Conservation (phyloP, 2,797 vertebrate genomes). For the Smutsia temminckii region DNA sequence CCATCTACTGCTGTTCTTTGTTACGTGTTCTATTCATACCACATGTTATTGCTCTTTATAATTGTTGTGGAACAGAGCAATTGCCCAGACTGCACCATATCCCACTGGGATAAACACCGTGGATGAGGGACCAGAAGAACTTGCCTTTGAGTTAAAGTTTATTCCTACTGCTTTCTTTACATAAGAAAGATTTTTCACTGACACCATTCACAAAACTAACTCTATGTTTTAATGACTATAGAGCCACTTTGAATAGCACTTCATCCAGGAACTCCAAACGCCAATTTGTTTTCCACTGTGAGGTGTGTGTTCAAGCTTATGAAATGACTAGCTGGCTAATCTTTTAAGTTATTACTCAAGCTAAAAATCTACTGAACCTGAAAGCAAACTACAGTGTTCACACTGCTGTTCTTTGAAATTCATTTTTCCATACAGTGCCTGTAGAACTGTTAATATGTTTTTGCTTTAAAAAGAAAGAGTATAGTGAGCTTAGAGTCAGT, state of each 20-base stretch:
- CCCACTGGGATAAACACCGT: slow-evolving; percentile 75
- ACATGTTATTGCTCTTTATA: slow-evolving; percentile 82
- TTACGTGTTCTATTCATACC: slow-evolving; percentile 79
- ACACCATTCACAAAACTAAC: slow-evolving; percentile 67
- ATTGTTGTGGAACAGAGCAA: slow-evolving; percentile 77
- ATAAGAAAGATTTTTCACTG: slow-evolving; percentile 61
- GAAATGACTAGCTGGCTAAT: slow-evolving; percentile 76
- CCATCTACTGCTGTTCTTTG: slow-evolving; percentile 79
- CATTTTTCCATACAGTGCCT: slow-evolving; percentile 41
- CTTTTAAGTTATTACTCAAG: slow-evolving; percentile 66
- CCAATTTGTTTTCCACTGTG: slow-evolving; percentile 69
- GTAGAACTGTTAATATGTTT: slow-evolving; percentile 35
- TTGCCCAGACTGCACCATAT: slow-evolving; percentile 70
- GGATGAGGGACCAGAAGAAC: slow-evolving; percentile 73
- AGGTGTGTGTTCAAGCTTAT: slow-evolving; percentile 59
- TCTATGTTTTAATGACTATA: slow-evolving; percentile 62
- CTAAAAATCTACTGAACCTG: slow-evolving; percentile 69
- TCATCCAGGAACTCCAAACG: slow-evolving; percentile 59
- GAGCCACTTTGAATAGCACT: slow-evolving; percentile 64
- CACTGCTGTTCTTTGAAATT: slow-evolving; percentile 60
- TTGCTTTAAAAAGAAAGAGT: slow-evolving; percentile 64
- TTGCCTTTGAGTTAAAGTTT: slow-evolving; percentile 78
- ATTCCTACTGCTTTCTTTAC: slow-evolving; percentile 76
- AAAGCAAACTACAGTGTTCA: slow-evolving; percentile 53
- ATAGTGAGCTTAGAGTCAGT: slow-evolving; percentile 1